Evolutionary conservation across 2,888 invertebrate genomes (phyloP).

Genomic region (Heliconius charithonia): DNA sequence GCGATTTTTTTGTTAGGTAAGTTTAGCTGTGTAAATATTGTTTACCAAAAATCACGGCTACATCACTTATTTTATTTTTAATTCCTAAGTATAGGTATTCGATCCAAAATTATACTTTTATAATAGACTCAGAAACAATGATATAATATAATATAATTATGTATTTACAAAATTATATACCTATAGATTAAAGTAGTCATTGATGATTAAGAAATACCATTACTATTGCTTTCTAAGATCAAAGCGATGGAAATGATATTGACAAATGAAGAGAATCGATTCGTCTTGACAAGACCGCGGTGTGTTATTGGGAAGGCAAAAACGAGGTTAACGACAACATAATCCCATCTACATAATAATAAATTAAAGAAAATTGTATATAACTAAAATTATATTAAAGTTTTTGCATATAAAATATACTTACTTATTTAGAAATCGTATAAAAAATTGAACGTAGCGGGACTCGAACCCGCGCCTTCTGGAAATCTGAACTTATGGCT

Average conservation of each 20-base stretch:
- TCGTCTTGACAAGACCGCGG: not conserved
- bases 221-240: conserved; percentile 12
- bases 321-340: not conserved
- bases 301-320: not conserved
- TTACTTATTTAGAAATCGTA: too few species aligned
- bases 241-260: conserved; percentile 21
- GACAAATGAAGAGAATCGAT: conserved; percentile 21
- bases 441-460: too few species aligned
- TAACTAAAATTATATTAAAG: not conserved
- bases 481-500: too few species aligned
- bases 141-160: not conserved
- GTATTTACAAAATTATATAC: not conserved
- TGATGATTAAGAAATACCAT: not conserved
- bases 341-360: not conserved
- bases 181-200: not conserved
- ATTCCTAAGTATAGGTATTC: too few species aligned
- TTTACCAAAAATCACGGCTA: too few species aligned
- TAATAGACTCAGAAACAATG: not conserved
- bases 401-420: not conserved
- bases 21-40: too few species aligned
- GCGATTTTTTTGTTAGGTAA: too few species aligned
- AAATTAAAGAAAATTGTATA: not conserved
- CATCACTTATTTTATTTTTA: too few species aligned
- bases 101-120: not conserved
- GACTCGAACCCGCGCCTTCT: too few species aligned